Conservation (phyloP, 2,113 vertebrate genomes). For the Xiphias gladius region DNA sequence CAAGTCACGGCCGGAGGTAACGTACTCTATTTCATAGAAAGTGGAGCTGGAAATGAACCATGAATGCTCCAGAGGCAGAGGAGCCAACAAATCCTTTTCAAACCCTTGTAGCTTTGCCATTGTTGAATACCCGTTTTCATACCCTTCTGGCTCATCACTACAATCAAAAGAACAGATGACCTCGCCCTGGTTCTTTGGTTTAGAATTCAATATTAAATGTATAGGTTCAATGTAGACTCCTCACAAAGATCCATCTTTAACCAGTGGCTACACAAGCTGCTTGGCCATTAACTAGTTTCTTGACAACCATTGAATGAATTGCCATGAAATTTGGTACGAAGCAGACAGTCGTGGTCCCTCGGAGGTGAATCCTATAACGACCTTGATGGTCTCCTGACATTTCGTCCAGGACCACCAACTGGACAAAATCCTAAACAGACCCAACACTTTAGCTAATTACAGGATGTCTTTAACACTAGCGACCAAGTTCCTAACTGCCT, state of each 20-base stretch:
- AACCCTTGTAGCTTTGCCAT: neutral
- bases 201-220: neutral
- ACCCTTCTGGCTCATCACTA: neutral
- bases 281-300: neutral
- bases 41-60: neutral
- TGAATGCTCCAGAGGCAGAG: neutral
- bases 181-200: neutral
- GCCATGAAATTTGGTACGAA: neutral
- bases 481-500: neutral
- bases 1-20: neutral
- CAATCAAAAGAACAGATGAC: neutral
- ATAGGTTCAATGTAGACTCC: neutral
- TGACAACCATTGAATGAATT: neutral
- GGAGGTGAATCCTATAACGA: neutral
- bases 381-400: neutral
- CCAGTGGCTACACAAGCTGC: neutral
- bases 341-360: neutral
- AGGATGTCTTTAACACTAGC: neutral
- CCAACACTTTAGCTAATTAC: neutral
- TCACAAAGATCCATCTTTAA: neutral
- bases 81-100: conserved; percentile 20
- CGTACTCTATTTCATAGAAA: neutral
- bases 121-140: neutral
- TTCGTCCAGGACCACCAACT: neutral
- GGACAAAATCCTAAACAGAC: neutral